Conservation (phyloP, 37 sponge, comb jelly and placozoan genomes). For the Eunapius fragilis region DNA sequence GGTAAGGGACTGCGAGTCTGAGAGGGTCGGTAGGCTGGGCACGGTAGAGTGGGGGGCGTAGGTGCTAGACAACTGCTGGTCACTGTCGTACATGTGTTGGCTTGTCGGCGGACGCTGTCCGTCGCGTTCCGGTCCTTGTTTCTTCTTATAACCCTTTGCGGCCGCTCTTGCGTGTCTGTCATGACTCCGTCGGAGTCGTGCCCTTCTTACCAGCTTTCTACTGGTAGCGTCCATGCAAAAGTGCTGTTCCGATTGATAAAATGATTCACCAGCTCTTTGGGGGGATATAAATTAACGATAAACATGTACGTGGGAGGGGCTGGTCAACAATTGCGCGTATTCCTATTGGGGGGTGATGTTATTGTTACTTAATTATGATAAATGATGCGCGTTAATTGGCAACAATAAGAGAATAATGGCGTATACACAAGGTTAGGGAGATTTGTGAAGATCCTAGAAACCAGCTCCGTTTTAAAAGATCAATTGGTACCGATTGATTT, state of each 20-base stretch:
- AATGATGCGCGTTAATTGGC: neutral
- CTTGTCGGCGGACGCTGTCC: neutral
- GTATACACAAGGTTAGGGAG: neutral
- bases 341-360: neutral
- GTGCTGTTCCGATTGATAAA: neutral
- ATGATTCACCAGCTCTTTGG: neutral
- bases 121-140: neutral
- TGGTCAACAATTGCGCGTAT: neutral
- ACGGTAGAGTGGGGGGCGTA: conserved; percentile 3
- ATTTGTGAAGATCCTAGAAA: neutral
- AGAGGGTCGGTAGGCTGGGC: conserved; percentile 12
- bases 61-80: neutral
- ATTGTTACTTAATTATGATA: neutral
- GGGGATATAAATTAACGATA: neutral
- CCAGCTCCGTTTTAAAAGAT: too few species aligned
- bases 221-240: conserved; percentile 18
- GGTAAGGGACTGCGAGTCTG: conserved; percentile 18
- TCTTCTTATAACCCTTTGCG: neutral
- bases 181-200: conserved; percentile 8
- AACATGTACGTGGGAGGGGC: neutral
- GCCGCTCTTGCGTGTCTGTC: conserved; percentile 4
- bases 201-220: conserved; percentile 12
- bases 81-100: neutral
- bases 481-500: too few species aligned
- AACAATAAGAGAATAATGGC: neutral